Evolutionary conservation across 2,888 invertebrate genomes (phyloP).

Genomic region (Drosophila histrio): DNA sequence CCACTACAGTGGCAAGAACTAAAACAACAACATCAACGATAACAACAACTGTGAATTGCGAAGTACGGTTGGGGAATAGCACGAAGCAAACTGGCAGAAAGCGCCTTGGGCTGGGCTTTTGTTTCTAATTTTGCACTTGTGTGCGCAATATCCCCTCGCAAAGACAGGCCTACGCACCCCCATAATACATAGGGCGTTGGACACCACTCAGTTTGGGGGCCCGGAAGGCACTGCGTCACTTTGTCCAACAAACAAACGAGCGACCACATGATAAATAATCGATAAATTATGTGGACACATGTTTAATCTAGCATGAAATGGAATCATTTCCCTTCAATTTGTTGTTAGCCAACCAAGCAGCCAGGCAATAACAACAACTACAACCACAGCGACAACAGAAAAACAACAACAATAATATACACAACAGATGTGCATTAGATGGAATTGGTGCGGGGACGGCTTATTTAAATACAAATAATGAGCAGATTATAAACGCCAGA

Average conservation of each 20-base stretch:
- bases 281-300: constrained; percentile 83
- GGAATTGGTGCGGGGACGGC: constrained; percentile 18
- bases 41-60: constrained; percentile 26
- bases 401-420: constrained; percentile 22
- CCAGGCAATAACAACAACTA: constrained; percentile 29
- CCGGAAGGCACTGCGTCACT: constrained; percentile 60
- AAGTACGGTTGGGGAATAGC: constrained; percentile 14
- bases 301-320: constrained; percentile 84
- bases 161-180: constrained; percentile 55
- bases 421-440: constrained; percentile 53
- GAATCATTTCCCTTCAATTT: constrained; percentile 84
- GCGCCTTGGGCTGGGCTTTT: constrained; percentile 68
- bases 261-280: constrained; percentile 83
- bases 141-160: constrained; percentile 58
- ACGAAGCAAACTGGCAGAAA: constrained; percentile 34
- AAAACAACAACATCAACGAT: constrained; percentile 15
- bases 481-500: constrained; percentile 62
- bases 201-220: constrained; percentile 5
- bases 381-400: constrained; percentile 24
- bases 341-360: constrained; percentile 68
- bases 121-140: constrained; percentile 79
- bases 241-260: constrained; percentile 61
- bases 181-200: neutral
- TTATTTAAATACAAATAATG: constrained; percentile 78
- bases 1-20: constrained; percentile 25